Base-by-base conservation (phyloP, 2,113 vertebrate species). In the Macrotis lagotis region DNA sequence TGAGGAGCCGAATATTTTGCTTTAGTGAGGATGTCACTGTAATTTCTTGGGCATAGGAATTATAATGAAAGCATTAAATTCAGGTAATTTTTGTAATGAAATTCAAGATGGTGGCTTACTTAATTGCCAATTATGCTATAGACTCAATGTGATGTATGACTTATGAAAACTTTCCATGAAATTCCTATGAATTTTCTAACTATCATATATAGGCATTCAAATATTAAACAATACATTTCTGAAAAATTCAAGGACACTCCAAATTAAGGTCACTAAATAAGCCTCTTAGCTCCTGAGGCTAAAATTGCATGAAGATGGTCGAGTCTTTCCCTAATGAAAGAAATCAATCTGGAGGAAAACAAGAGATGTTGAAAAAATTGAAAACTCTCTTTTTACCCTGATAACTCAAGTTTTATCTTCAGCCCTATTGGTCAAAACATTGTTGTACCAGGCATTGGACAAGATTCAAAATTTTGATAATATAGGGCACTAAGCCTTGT, bases 181-280 rank as follows among this genome's bases (percentile, higher is more conserved):
- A 93, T 92, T 92, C 88, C 55, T 94, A 90, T 59, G 24, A 0
- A 95, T 97, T 83, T 92, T 96, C 94, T 88, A 74, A 59, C 52
- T 90, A 94, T 96, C 94, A 96, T 89, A 94, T 59, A 88, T 26
- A 48, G 94, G 55, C 91, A 92, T 91, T 96, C 94, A 95, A 95
- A 96, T 96, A 97, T 98, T 97, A 97, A 96, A 93, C 50, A 74
- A 97, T 96, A 96, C 96, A 95, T 97, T 96, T 91, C 91, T 37
- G 90, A 95, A 97, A 97, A 96, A 96, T 93, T 91, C 93, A 93
- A 93, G 53, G 89, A 91, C 14, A 25, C 31, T 96, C 50, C 83
- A 94, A 92, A 94, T 94, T 52, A 97, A 96, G 92, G 51, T 52
- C 89, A 95, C 89, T 97, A 94, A 95, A 98, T 96, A 95, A 96